These are phyloP conservation scores for Actenoides hombroni DNA, from an alignment of 2,113 vertebrate species.

Conservation along the genomic window DNA sequence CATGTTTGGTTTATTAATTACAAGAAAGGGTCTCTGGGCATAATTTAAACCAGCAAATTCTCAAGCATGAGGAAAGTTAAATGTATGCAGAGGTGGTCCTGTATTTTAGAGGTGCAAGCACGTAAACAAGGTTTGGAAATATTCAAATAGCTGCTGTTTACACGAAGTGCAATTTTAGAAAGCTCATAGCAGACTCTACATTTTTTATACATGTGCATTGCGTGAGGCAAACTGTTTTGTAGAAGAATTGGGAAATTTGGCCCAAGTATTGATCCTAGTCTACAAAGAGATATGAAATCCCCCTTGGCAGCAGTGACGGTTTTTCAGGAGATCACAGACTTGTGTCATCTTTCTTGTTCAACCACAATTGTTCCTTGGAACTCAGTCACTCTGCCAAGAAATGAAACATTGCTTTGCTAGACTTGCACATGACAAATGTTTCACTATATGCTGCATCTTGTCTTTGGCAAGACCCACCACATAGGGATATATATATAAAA, in stretches of 20 bases:
- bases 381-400: constrained; percentile 17
- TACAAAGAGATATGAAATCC: constrained; percentile 3
- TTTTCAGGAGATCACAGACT: constrained; percentile 13
- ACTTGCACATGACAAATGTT: background rate
- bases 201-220: background rate
- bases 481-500: background rate
- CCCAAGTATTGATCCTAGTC: background rate
- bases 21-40: background rate
- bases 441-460: background rate
- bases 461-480: background rate
- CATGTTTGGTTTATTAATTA: background rate
- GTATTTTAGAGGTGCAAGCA: background rate
- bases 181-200: background rate
- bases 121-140: background rate
- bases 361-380: background rate
- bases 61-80: background rate
- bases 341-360: constrained; percentile 18
- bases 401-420: background rate
- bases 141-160: background rate
- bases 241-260: background rate
- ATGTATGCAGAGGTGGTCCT: background rate
- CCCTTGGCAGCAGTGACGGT: background rate
- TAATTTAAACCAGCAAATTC: background rate
- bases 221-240: background rate
- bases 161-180: background rate